These are phyloP conservation scores for Parauchenoglanis ngamensis DNA, from an alignment of 2,797 vertebrate species.

Conservation along the genomic window DNA sequence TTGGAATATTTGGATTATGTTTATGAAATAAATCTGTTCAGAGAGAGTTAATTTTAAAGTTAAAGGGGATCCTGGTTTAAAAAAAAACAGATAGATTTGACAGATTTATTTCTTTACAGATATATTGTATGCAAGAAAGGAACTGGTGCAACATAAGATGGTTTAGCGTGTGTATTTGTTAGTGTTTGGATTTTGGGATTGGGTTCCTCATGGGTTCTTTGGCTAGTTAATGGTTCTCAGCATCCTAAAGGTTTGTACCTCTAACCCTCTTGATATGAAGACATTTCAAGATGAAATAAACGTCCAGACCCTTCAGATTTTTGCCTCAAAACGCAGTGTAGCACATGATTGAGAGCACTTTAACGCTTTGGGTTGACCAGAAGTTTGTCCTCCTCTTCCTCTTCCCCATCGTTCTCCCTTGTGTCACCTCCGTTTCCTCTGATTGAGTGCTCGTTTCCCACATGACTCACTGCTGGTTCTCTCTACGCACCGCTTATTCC, in stretches of 20 bases:
- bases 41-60: neutral
- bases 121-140: neutral
- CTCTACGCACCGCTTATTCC: conserved; percentile 22
- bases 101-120: neutral
- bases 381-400: conserved; percentile 53
- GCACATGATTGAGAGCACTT: conserved; percentile 45
- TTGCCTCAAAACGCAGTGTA: conserved; percentile 48
- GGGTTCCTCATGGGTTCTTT: neutral
- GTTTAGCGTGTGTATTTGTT: conserved; percentile 3
- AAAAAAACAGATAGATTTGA: too few relatives aligned
- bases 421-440: conserved; percentile 67
- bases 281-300: neutral
- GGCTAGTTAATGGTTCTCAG: neutral
- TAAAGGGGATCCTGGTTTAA: too few relatives aligned
- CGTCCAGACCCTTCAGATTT: neutral
- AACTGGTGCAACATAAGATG: neutral
- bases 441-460: conserved; percentile 73
- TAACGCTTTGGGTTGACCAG: conserved; percentile 56
- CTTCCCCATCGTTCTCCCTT: conserved; percentile 41
- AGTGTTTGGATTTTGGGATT: neutral
- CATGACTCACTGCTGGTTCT: conserved; percentile 67
- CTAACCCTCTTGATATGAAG: neutral
- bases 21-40: neutral
- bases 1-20: neutral
- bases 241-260: neutral